A percentile compares a stretch with the other conserved stretches of the same genome.
Conservation (phyloP, 2,113 vertebrate species). For the Marmota flaviventris region DNA sequence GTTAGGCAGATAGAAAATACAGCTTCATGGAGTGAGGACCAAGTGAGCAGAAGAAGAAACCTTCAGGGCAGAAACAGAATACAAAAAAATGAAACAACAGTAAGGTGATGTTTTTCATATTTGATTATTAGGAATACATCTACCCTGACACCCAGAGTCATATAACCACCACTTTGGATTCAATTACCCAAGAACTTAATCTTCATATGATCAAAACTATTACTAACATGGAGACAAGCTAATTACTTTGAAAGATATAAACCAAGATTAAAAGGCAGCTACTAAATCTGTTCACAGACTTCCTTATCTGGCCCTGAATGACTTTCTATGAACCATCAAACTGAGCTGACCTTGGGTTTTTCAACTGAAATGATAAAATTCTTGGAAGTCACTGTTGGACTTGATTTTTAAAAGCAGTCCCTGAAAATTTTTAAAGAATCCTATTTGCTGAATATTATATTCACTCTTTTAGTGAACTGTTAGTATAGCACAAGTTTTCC, state of each 20-base stretch:
- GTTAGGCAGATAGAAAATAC: not conserved
- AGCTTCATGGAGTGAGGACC: not conserved
- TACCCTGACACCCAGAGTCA: not conserved
- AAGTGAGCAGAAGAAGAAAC: not conserved
- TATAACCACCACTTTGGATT: not conserved
- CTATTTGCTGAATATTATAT: constrained; percentile 66
- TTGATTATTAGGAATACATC: not conserved
- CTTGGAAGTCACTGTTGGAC: constrained; percentile 80
- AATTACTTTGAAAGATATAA: constrained; percentile 44
- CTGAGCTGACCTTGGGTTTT: constrained; percentile 66
- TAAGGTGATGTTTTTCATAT: not conserved
- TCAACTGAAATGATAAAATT: constrained; percentile 75
- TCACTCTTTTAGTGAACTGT: constrained; percentile 66
- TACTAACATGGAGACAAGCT: not conserved
- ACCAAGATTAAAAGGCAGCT: not conserved
- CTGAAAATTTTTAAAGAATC: constrained; percentile 77
- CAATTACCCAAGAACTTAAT: not conserved
- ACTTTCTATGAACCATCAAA: constrained; percentile 47
- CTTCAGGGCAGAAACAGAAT: not conserved
- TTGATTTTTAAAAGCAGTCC: constrained; percentile 71
- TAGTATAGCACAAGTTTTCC: constrained; percentile 15
- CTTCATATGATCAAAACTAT: not conserved
- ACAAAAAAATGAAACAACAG: not conserved
- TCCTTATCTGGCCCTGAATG: constrained; percentile 72
- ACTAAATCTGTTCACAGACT: constrained; percentile 66